Evolutionary conservation across 1,140 invertebrate genomes (phyloP), one percentile per base, ranked within the genome.

Genomic region (Calephelis virginiensis): DNA sequence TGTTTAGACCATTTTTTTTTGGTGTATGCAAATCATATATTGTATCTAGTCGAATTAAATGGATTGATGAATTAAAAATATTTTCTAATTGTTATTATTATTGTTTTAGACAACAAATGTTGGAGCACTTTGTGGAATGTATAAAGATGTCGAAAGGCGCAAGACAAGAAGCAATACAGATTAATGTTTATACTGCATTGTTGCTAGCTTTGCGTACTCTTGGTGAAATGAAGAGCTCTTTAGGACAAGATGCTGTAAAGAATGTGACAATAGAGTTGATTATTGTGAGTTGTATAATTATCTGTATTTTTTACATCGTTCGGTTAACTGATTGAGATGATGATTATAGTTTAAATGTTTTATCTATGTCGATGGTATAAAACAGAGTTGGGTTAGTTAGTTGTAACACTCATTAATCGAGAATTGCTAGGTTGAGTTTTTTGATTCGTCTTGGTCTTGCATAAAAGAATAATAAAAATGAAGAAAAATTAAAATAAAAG

Each of bases 61-160:
- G 17, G 3, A n/a, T 40, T 7, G 1, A 43, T 43, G 40, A 2
- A 43, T 43, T n/a, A n/a, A 43, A 43, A 43, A 3, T 43, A 3
- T 43, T 43, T 43, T 43, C 5, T 43, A 43, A 43, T 43, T 43
- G 7, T 45, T 60, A 50, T 60, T 47, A 49, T 59, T 65, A 13
- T 60, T 60, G 61, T 72, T 75, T 9, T 68, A 92, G 98, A 69
- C 92, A 98, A 48, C 98, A 99, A 92, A 98, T 99, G 95, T 89
- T 99, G 46, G 97, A 98, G 67, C 98, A 99, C 84, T 99, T 99
- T 81, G 94, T 94, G 46, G 98, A 99, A 80, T 98, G 97, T 82
- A 97, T 99, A 62, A 95, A 96, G 74, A 97, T 97, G 78, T 97
- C 97, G 0, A 99, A 99, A 86, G 97, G 96, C 8, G 94, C 94